Percentiles rank a stretch among this genome's conserved stretches.
Evolutionary conservation across 2,888 invertebrate species (phyloP).

Genomic region (Cheilosia scutellata): DNA sequence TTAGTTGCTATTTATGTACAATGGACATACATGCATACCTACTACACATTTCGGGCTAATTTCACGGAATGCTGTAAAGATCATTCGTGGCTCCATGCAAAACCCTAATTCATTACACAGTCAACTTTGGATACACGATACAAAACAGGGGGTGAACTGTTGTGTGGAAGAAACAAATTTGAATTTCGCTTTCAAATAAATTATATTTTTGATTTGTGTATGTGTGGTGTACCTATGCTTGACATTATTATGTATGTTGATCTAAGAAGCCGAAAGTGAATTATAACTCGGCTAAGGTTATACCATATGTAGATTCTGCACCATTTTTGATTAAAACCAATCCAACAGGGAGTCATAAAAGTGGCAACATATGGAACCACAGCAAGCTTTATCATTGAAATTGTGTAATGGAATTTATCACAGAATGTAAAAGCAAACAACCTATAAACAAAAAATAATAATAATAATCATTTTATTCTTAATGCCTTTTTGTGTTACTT

Average conservation of each 20-base stretch:
- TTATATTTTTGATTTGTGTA: slow-evolving; percentile 3
- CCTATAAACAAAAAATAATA: too few species aligned
- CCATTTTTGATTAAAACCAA: slow-evolving; percentile 7
- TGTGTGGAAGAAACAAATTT: slow-evolving; percentile 8
- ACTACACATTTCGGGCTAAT: too few species aligned
- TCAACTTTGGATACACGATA: background rate
- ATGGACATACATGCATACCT: too few species aligned
- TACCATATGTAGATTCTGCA: slow-evolving; percentile 1
- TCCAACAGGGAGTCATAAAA: background rate
- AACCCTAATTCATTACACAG: slow-evolving; percentile 5
- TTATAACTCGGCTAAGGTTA: background rate
- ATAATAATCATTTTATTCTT: too few species aligned
- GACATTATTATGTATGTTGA: background rate
- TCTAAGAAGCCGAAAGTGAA: slow-evolving; percentile 5
- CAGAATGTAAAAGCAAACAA: background rate
- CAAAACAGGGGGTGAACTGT: slow-evolving; percentile 4
- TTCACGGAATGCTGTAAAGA: background rate
- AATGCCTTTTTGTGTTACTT: too few species aligned
- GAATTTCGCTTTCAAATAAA: slow-evolving; percentile 26
- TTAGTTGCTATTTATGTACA: too few species aligned
- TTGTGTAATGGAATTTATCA: too few species aligned
- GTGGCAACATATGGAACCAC: slow-evolving; percentile 1
- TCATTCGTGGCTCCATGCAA: background rate
- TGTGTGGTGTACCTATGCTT: background rate
- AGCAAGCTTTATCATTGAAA: background rate